Conservation (phyloP, 2,113 vertebrate species). For the Potamarius usumacintae region DNA sequence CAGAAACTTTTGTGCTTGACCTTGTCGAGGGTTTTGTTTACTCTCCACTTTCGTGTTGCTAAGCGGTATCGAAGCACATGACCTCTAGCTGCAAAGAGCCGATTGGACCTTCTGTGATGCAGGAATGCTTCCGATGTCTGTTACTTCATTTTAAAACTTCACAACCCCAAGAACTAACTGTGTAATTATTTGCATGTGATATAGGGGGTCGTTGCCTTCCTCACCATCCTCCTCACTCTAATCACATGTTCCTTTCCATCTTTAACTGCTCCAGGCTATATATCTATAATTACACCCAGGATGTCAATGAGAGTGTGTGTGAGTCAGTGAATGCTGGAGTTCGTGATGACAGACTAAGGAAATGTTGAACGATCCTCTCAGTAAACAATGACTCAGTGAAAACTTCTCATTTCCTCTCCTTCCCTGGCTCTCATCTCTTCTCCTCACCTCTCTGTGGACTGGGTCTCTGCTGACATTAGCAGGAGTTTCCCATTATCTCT, state of each 20-base stretch:
- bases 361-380: background rate
- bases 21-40: too few relatives aligned
- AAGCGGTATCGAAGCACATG: too few relatives aligned
- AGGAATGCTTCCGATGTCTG: background rate
- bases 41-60: too few relatives aligned
- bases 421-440: background rate
- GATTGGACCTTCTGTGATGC: background rate
- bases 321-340: background rate
- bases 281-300: background rate
- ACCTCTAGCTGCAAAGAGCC: too few relatives aligned
- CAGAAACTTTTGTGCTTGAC: too few relatives aligned
- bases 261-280: background rate
- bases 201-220: background rate
- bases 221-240: background rate
- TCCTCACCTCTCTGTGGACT: background rate
- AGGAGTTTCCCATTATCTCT: slow-evolving; percentile 19
- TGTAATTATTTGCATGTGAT: background rate
- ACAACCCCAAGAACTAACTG: background rate
- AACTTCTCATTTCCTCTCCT: background rate
- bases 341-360: background rate
- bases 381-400: slow-evolving; percentile 21
- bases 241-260: background rate
- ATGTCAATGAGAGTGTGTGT: background rate
- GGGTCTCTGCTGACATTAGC: slow-evolving; percentile 18
- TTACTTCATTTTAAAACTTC: background rate